phyloP scores from a whole-genome alignment of 2,888 invertebrate species.

The Tetragonula carbonaria region DNA sequence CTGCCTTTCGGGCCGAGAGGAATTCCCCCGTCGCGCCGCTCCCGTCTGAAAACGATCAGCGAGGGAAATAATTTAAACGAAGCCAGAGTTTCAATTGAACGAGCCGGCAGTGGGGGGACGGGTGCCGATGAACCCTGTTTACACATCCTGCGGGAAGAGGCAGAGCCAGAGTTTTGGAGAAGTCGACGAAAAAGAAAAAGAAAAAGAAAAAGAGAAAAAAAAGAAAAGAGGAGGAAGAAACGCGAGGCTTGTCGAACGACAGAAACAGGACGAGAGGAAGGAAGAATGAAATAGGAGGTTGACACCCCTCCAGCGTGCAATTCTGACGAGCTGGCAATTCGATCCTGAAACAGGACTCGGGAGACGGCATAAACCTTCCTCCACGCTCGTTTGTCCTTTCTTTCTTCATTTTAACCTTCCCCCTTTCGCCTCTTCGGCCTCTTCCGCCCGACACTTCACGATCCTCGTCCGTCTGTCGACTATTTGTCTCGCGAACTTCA shows the following conservation, averaged over 20 bases:
- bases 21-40: neutral
- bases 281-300: slow-evolving; percentile 52
- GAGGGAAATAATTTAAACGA: neutral
- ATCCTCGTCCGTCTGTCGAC: slow-evolving; percentile 39
- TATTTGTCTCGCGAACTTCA: slow-evolving; percentile 51
- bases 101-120: neutral
- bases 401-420: slow-evolving; percentile 47
- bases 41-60: neutral
- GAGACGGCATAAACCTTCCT: slow-evolving; percentile 69
- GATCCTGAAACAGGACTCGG: slow-evolving; percentile 72
- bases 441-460: slow-evolving; percentile 18
- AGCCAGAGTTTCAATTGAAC: slow-evolving; percentile 9
- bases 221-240: slow-evolving; percentile 2
- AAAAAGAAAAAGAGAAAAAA: slow-evolving; percentile 8
- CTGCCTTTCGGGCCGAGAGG: neutral
- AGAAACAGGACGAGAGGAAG: slow-evolving; percentile 20
- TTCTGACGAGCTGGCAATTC: slow-evolving; percentile 74
- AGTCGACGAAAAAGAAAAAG: no score
- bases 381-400: slow-evolving; percentile 50
- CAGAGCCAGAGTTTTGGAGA: neutral
- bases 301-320: slow-evolving; percentile 56
- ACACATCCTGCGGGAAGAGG: slow-evolving; percentile 9
- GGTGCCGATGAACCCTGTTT: slow-evolving; percentile 26
- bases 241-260: slow-evolving; percentile 14
- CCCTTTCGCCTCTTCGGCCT: no score